A percentile compares a stretch with the other conserved stretches of the same genome.
phyloP scores from a whole-genome alignment of 1,140 invertebrate species.

The Pteromalus puparum region DNA sequence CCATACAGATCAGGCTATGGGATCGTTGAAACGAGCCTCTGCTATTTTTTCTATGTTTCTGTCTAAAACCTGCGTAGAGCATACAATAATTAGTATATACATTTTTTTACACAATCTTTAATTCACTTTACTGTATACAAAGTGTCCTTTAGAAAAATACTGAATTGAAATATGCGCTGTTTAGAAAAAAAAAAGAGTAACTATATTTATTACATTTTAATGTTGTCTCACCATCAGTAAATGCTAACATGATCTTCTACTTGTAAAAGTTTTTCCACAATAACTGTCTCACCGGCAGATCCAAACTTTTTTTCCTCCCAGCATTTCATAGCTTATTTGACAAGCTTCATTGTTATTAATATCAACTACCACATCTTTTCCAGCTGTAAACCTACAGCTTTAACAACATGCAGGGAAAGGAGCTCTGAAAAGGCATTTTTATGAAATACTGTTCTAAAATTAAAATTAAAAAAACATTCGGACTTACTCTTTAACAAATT shows the following conservation, averaged over 20 bases:
- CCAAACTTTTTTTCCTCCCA: conserved; percentile 88
- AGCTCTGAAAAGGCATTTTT: conserved; percentile 75
- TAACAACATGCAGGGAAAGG: conserved; percentile 90
- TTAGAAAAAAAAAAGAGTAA: not conserved
- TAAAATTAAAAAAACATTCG: not conserved
- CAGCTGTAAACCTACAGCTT: conserved; percentile 95
- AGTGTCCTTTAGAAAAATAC: conserved; percentile 35
- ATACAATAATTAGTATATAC: no score
- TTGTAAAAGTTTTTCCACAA: conserved; percentile 93
- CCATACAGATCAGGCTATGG: conserved; percentile 86
- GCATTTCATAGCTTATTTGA: conserved; percentile 86
- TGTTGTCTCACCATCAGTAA: conserved; percentile 85
- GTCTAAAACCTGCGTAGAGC: conserved; percentile 75
- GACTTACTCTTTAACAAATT: conserved; percentile 86
- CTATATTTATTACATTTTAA: not conserved
- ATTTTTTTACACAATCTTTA: no score
- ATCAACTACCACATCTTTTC: conserved; percentile 96
- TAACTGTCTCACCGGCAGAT: conserved; percentile 86
- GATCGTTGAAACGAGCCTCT: conserved; percentile 86
- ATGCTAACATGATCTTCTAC: conserved; percentile 96
- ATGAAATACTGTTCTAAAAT: conserved; percentile 33
- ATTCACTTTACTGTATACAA: no score
- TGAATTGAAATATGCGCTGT: conserved; percentile 47
- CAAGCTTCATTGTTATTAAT: conserved; percentile 85
- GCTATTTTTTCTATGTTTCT: conserved; percentile 86